These are phyloP conservation scores for Neoarius graeffei DNA, from an alignment of 2,113 vertebrate genomes.

Conservation along the genomic window DNA sequence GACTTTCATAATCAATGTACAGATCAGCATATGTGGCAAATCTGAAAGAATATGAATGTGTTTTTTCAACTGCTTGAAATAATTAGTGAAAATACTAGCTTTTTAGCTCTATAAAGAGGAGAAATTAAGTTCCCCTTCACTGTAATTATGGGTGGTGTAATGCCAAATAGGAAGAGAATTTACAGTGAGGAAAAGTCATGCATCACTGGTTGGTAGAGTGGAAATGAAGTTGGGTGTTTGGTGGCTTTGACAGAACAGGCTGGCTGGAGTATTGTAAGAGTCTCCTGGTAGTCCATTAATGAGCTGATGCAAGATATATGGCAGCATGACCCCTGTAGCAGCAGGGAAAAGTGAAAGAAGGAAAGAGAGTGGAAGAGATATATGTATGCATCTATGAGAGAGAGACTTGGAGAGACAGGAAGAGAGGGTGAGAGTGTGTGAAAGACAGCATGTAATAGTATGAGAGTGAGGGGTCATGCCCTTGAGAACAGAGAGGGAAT, in stretches of 20 bases:
- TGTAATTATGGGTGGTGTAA: neutral
- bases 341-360: neutral
- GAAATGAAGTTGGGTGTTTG: conserved; percentile 12
- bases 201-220: neutral
- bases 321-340: conserved; percentile 26
- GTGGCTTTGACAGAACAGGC: neutral
- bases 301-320: conserved; percentile 22
- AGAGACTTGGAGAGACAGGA: neutral
- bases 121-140: neutral
- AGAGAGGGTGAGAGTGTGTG: neutral
- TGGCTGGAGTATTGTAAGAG: neutral
- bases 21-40: neutral
- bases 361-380: neutral
- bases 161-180: neutral
- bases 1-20: neutral
- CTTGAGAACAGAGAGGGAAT: conserved; percentile 37
- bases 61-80: neutral
- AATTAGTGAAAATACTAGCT: neutral
- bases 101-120: neutral
- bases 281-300: conserved; percentile 29
- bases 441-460: conserved; percentile 33
- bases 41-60: neutral
- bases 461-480: conserved; percentile 33
- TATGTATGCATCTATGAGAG: neutral
- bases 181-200: neutral